Evolutionary conservation across 2,888 invertebrate genomes (phyloP), one percentile per base, ranked within the genome.

Genomic region (Drosophila engyochracea): DNA sequence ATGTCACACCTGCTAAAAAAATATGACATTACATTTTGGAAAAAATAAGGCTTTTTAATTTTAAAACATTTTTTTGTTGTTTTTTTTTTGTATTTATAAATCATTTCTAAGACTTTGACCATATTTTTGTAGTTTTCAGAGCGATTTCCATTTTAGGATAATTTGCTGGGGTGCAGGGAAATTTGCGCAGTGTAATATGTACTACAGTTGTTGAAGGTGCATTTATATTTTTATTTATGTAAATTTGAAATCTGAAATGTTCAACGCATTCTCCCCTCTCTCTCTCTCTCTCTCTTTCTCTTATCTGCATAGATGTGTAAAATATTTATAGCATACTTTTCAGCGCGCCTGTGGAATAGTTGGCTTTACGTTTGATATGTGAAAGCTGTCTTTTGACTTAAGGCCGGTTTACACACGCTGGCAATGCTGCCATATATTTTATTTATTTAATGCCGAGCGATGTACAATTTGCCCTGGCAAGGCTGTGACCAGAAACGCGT

Each of bases 271-370:
- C 9, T 4, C 2, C 16, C 7, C 28, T 3, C 14, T 19, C 25
- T 25, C 1, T 1, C 5, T 5, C 22, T 22, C 22, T 22, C 14
- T 47, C 12, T 3, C 28, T 25, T 19, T 28, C 28, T 19, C 19
- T 12, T 28, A 1, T 10, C 19, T 14, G 4, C 12, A 4, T 14
- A 14, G 19, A 19, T 30, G 5, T 6, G 7, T 12, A 30, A 28
- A 33, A 30, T 41, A 55, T 1, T 3, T 19, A 9, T 41, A 66
- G 66, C 66, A 41, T 67, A 68, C 69, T 68, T 67, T 54, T 54
- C 28, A 44, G 67, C 30, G 68, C 41, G 0, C 1, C 4, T 1
- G 10, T 22, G 5, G 16, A 30, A 57, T 19, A 54, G 28, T 60
- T 60, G 60, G 16, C 16, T 14, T n/a, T 10, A 5, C 14, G 31